Percentiles rank a stretch among this genome's conserved stretches.
Conservation (phyloP, 2,113 vertebrate species). For the Engystomops pustulosus region DNA sequence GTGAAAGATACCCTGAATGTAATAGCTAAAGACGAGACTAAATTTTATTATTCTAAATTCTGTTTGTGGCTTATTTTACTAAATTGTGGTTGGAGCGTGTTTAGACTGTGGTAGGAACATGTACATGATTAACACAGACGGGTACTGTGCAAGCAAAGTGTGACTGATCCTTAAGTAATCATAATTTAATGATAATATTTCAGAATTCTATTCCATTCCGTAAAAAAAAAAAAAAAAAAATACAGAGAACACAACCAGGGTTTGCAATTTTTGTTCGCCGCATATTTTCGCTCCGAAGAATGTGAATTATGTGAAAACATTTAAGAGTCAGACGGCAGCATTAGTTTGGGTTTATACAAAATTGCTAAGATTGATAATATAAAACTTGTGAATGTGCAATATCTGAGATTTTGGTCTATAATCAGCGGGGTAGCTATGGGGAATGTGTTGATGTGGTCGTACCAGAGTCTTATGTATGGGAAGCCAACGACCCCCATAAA, state of each 20-base stretch:
- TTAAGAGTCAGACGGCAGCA: slow-evolving; percentile 14
- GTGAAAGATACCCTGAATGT: slow-evolving; percentile 49
- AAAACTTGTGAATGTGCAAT: not conserved
- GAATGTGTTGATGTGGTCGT: too few species aligned
- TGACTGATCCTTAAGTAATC: slow-evolving; percentile 59
- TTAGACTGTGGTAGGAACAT: slow-evolving; percentile 58
- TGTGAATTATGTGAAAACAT: slow-evolving; percentile 53
- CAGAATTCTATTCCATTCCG: slow-evolving; percentile 53
- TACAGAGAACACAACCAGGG: slow-evolving; percentile 45
- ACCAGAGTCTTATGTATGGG: too few species aligned
- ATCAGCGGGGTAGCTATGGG: not conserved
- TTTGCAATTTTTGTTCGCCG: slow-evolving; percentile 45
- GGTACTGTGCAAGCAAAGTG: slow-evolving; percentile 55
- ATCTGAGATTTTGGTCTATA: not conserved
- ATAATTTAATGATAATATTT: slow-evolving; percentile 59
- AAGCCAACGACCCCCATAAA: too few species aligned
- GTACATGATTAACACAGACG: slow-evolving; percentile 56
- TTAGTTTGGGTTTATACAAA: slow-evolving; percentile 19
- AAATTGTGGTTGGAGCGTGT: slow-evolving; percentile 54
- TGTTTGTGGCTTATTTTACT: slow-evolving; percentile 56
- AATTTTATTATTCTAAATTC: slow-evolving; percentile 56
- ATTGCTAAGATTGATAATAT: slow-evolving; percentile 5
- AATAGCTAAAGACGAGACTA: slow-evolving; percentile 53
- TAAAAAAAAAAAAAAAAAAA: too few species aligned
- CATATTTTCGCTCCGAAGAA: slow-evolving; percentile 50